A percentile compares a stretch with the other conserved stretches of the same genome.
Evolutionary conservation across 2,888 invertebrate species (phyloP).

Genomic region (Bedellia somnulentella): DNA sequence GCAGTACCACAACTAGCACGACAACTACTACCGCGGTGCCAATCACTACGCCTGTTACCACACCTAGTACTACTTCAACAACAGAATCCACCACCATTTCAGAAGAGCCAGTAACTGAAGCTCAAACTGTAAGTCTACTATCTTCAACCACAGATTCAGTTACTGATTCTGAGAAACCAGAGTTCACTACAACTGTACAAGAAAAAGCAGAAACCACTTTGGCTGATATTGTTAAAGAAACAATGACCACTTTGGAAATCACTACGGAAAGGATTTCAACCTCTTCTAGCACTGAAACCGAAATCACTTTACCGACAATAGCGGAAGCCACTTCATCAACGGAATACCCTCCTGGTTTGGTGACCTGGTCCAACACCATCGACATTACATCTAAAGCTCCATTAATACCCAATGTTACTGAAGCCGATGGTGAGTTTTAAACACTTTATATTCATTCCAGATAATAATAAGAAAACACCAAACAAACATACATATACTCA

Average conservation of each 20-base stretch:
- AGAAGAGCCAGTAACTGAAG: background rate
- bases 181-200: slow-evolving; percentile 7
- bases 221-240: background rate
- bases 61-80: slow-evolving; percentile 11
- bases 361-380: slow-evolving; percentile 55
- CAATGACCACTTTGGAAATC: background rate
- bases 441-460: too few species aligned
- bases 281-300: slow-evolving; percentile 15
- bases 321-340: slow-evolving; percentile 18
- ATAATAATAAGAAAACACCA: too few species aligned
- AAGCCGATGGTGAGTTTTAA: slow-evolving; percentile 24
- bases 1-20: slow-evolving; percentile 15
- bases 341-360: slow-evolving; percentile 34
- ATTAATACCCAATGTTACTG: slow-evolving; percentile 19
- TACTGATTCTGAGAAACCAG: too few species aligned
- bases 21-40: slow-evolving; percentile 16
- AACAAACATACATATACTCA: too few species aligned
- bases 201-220: slow-evolving; percentile 10
- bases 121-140: background rate
- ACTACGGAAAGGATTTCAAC: slow-evolving; percentile 8
- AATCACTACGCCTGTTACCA: slow-evolving; percentile 15
- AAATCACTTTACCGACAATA: slow-evolving; percentile 15
- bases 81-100: slow-evolving; percentile 6
- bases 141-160: background rate
- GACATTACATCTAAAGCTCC: slow-evolving; percentile 25